Percentiles rank a stretch among this genome's conserved stretches.
These are phyloP conservation scores for Cisticola juncidis DNA, from an alignment of 2,113 vertebrate genomes.

Conservation along the genomic window DNA sequence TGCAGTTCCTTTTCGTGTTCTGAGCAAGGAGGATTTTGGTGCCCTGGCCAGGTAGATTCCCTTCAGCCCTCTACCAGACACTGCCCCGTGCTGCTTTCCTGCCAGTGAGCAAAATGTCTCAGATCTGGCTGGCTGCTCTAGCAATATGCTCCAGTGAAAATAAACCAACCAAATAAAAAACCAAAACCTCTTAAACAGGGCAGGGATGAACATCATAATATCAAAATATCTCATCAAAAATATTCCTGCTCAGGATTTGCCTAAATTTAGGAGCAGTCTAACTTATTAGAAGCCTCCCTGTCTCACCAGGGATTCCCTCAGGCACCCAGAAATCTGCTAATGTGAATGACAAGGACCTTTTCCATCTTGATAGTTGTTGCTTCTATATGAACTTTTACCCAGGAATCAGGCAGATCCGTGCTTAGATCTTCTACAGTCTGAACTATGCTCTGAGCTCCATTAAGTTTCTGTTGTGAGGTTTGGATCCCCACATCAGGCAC, in stretches of 20 bases:
- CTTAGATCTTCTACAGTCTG: neutral
- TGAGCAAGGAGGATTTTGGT: neutral
- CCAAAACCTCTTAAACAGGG: neutral
- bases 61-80: neutral
- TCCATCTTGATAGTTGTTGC: neutral
- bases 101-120: fast-evolving
- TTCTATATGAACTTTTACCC: neutral
- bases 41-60: neutral
- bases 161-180: neutral
- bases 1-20: neutral
- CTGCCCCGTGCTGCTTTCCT: neutral
- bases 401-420: neutral
- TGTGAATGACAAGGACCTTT: neutral
- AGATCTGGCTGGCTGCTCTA: neutral
- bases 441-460: neutral
- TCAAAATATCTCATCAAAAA: neutral
- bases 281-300: neutral
- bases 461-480: neutral
- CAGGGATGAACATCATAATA: neutral
- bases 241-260: neutral
- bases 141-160: neutral
- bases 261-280: neutral
- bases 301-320: neutral
- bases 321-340: neutral
- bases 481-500: neutral